phyloP scores from a whole-genome alignment of 2,113 vertebrate species.

The Acrocephalus arundinaceus region DNA sequence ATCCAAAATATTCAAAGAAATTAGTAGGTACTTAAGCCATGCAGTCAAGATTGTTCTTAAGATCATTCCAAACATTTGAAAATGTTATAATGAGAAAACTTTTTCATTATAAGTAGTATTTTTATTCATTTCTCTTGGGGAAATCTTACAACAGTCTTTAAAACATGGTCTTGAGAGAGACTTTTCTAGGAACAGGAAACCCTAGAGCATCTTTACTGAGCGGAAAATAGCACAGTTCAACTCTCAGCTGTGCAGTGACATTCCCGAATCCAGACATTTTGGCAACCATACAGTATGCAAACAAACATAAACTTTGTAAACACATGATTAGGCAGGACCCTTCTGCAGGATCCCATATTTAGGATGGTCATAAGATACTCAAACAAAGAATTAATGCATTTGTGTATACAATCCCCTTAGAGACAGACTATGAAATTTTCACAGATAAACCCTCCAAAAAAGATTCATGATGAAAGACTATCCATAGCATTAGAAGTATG shows the following conservation, averaged over 20 bases:
- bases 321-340: constrained; percentile 33
- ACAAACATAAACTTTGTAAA: constrained; percentile 63
- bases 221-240: neutral
- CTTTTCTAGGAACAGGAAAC: neutral
- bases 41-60: neutral
- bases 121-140: neutral
- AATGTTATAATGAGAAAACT: neutral
- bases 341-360: constrained; percentile 15
- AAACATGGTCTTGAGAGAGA: neutral
- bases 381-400: constrained; percentile 61
- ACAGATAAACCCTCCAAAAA: neutral
- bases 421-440: constrained; percentile 40
- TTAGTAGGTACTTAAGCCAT: neutral
- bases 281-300: constrained; percentile 41
- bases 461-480: neutral
- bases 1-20: neutral
- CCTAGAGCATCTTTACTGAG: neutral
- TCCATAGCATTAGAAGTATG: neutral
- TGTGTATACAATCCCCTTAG: constrained; percentile 30
- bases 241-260: neutral
- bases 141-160: neutral
- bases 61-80: neutral
- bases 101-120: neutral
- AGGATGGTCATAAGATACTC: constrained; percentile 25
- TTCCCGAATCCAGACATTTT: neutral